Evolutionary conservation across 2,113 vertebrate genomes (phyloP).

Genomic region (Cebus imitator): DNA sequence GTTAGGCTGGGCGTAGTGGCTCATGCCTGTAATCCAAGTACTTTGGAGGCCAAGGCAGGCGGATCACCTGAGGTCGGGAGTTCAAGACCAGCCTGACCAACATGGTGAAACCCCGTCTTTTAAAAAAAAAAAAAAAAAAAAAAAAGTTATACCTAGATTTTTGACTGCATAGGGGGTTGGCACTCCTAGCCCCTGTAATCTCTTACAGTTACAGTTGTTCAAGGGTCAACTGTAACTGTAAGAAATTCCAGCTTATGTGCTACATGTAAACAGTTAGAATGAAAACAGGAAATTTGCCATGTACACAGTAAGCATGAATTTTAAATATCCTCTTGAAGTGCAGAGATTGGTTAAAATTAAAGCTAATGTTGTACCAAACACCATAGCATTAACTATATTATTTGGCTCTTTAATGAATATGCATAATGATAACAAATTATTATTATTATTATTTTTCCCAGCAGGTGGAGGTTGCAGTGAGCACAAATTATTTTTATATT

Average conservation of each 20-base stretch:
- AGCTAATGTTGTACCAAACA: constrained; percentile 35
- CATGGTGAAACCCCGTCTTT: too few species aligned
- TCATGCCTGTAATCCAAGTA: too few species aligned
- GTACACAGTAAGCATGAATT: constrained; percentile 22
- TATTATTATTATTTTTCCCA: constrained; percentile 25
- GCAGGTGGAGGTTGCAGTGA: too few species aligned
- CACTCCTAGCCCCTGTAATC: neutral
- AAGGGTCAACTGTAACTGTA: neutral
- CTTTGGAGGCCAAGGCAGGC: too few species aligned
- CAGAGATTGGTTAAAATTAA: constrained; percentile 22
- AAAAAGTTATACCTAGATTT: neutral
- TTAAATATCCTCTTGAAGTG: constrained; percentile 14
- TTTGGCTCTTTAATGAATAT: constrained; percentile 22
- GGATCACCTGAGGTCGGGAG: too few species aligned
- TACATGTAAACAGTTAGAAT: constrained; percentile 27
- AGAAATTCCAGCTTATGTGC: neutral
- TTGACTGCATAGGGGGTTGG: neutral
- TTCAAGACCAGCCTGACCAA: too few species aligned
- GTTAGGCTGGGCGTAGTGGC: too few species aligned
- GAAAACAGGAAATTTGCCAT: constrained; percentile 33
- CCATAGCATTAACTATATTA: neutral
- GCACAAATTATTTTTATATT: constrained; percentile 49
- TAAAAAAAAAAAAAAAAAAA: too few species aligned
- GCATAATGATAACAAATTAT: constrained; percentile 22
- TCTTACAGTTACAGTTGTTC: neutral